Conservation (phyloP, 2,888 invertebrate species). For the Agrochola litura region DNA sequence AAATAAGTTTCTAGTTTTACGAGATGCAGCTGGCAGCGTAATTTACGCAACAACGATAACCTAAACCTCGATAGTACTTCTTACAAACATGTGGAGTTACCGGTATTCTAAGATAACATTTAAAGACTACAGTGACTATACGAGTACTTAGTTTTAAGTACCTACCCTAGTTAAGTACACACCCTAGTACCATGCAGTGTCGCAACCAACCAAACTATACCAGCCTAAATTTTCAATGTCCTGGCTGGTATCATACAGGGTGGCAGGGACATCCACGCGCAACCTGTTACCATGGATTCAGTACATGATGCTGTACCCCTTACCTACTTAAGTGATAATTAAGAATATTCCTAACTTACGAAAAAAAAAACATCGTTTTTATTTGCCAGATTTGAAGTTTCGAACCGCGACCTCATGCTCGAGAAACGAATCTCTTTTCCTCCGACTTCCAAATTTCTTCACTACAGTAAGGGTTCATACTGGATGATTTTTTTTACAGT, state of each 20-base stretch:
- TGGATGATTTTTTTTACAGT: too few species aligned
- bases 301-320: too few species aligned
- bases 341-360: not conserved
- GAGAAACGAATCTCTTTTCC: not conserved
- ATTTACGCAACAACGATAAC: constrained; percentile 6
- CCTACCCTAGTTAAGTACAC: too few species aligned
- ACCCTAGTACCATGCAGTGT: not conserved
- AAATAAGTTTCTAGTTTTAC: constrained; percentile 7
- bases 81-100: constrained; percentile 6
- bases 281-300: too few species aligned
- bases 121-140: constrained; percentile 1
- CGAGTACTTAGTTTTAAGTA: not conserved
- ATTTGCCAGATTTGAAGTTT: not conserved
- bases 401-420: not conserved
- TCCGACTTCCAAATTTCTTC: not conserved
- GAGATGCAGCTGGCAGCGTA: not conserved
- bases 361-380: not conserved
- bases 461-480: not conserved
- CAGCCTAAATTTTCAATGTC: not conserved
- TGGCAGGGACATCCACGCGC: too few species aligned
- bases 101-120: not conserved
- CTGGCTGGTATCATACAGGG: not conserved
- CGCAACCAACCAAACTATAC: not conserved
- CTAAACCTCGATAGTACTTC: constrained; percentile 8
- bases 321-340: too few species aligned